These are phyloP conservation scores for Drosophila rubida DNA, from an alignment of 2,888 invertebrate genomes.

Conservation along the genomic window DNA sequence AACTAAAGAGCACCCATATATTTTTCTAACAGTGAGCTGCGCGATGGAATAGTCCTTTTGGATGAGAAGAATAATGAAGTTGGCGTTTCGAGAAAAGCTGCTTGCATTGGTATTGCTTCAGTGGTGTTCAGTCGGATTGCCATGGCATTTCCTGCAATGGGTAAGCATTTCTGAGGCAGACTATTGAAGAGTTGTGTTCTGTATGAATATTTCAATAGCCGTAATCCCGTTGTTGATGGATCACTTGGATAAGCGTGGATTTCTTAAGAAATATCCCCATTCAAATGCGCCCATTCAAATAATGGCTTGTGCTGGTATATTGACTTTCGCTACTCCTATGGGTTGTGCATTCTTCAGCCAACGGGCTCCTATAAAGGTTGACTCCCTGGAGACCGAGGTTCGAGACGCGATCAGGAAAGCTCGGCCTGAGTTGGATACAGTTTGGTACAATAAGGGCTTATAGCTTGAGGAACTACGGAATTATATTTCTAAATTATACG, in stretches of 20 bases:
- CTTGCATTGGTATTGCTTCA: constrained; percentile 93
- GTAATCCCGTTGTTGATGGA: constrained; percentile 91
- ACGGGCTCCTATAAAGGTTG: constrained; percentile 88
- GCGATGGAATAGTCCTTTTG: constrained; percentile 92
- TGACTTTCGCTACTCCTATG: constrained; percentile 97
- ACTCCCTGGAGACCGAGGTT: constrained; percentile 91
- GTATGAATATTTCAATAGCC: constrained; percentile 52
- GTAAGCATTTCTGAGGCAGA: constrained; percentile 86
- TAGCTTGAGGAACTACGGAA: too few relatives aligned
- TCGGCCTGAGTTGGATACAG: constrained; percentile 87
- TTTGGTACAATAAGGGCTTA: constrained; percentile 97
- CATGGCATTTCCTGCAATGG: constrained; percentile 98
- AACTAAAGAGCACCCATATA: too few relatives aligned
- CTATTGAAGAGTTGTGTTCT: background rate
- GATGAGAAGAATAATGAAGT: constrained; percentile 90
- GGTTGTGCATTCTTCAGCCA: constrained; percentile 99
- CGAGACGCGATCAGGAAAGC: constrained; percentile 87
- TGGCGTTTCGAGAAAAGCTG: constrained; percentile 89
- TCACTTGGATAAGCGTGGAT: constrained; percentile 88
- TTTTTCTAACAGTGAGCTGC: constrained; percentile 89
- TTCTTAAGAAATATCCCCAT: constrained; percentile 88
- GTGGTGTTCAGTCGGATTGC: constrained; percentile 94
- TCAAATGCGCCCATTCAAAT: constrained; percentile 91
- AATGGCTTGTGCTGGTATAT: constrained; percentile 87
- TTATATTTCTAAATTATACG: too few relatives aligned